Evolutionary conservation across 2,113 vertebrate species (phyloP), one percentile per base, ranked within the genome.

Genomic region (Channa maculata): DNA sequence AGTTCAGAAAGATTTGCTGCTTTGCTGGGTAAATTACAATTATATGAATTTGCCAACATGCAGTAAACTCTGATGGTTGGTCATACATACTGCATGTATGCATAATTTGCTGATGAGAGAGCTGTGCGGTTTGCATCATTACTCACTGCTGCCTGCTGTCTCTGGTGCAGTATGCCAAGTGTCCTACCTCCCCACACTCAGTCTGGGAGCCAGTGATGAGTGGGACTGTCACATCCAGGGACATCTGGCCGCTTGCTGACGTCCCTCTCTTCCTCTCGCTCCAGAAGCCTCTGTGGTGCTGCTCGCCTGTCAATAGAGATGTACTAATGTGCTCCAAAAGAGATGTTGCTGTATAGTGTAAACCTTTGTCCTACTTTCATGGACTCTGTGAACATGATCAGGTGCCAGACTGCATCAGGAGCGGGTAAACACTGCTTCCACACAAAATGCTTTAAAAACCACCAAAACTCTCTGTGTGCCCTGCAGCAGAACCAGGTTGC

Each of bases 161-260:
- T 90, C 82, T 71, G 74, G 75, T 82, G 86, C 91, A 78, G 86
- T 84, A 89, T 90, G 91, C 91, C 91, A 92, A 92, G 91, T 90
- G 91, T 91, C 90, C 90, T 91, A 86, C 87, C 90, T 92, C 91
- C 86, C 91, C 86, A 90, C 90, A 88, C 92, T 90, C 90, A 89
- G 89, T 89, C 88, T 92, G 89, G 87, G 78, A 90, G 89, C 81
- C 86, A 88, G 90, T 93, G 92, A 93, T 93, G 92, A 93, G 92
- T 93, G 92, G 92, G 92, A 91, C 92, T 92, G 92, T 93, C 92
- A 90, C 88, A 91, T 89, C 88, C 89, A 84, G 92, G 89, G 90
- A 93, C 92, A 92, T 92, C 92, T 93, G 92, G 92, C 88, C 86
- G 86, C 88, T 87, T 57, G 44, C 87, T 91, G 92, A 89, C 83